Evolutionary conservation across 2,797 vertebrate species (phyloP), one percentile per base, ranked within the genome.

Genomic region (Pangasius krempfi): DNA sequence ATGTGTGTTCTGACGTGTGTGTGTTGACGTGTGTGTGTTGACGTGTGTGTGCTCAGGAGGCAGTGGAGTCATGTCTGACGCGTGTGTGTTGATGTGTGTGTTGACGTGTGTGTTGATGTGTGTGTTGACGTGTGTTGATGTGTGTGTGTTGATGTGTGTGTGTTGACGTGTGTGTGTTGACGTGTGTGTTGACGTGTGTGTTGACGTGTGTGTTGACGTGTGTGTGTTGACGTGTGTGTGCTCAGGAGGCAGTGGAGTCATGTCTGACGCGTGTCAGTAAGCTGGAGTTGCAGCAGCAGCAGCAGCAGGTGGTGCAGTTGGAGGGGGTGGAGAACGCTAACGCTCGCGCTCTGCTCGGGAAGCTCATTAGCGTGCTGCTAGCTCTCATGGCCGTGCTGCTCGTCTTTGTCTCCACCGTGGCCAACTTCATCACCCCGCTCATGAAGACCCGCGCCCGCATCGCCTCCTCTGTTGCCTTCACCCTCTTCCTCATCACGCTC

Each of bases 361-460:
- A 99, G 92, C 98, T 99, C 95, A 99, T 99, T 95, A 99, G 99
- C 0, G 97, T 99, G 93, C 98, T 99, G 94, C 95, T 99, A 93
- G 98, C 98, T 0, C 97, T 99, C 89, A 99, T 99, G 99, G 99
- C 99, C 0, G 99, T 99, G 92, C 96, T 99, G 91, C 96, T 99
- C 94, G 98, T 99, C 91, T 99, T 99, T 0, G 99, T 99, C 91
- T 99, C 99, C 95, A 99, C 98, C 87, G 93, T 98, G 70, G 99
- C 99, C 95, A 99, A 97, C 95, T 99, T 99, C 95, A 99, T 99
- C 96, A 99, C 99, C 0, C 99, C 99, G 0, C 96, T 99, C 95
- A 98, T 99, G 97, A 99, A 99, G 97, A 99, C 98, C 2, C 96
- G 98, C 52, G 94, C 96, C 72, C 97, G 98, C 30, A 96, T 98